Conservation (phyloP, 2,888 invertebrate genomes). For the Hedychridium roseum region DNA sequence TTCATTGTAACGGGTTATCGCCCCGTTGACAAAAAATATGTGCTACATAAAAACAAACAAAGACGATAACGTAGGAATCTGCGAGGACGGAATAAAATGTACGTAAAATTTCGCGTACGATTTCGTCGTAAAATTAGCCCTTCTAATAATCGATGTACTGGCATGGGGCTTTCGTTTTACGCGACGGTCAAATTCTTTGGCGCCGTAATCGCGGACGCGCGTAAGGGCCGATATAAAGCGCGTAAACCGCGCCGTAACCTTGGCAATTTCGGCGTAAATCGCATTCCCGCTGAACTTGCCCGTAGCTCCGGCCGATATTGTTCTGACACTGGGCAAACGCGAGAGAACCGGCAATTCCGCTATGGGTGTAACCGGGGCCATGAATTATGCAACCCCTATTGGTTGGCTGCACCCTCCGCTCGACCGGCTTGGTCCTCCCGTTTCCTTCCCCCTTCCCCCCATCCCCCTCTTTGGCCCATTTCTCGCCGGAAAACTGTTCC, state of each 20-base stretch:
- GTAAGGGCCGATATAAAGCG: constrained; percentile 26
- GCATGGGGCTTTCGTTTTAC: no score
- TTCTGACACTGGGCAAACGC: constrained; percentile 46
- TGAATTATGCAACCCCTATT: constrained; percentile 56
- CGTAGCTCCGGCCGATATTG: constrained; percentile 41
- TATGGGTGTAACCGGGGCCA: constrained; percentile 50
- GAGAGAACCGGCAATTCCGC: constrained; percentile 50
- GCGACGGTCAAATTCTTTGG: no score
- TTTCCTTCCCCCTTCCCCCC: constrained; percentile 8
- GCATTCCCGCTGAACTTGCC: constrained; percentile 38
- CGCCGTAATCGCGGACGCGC: background rate
- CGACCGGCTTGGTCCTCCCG: constrained; percentile 36
- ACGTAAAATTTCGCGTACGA: no score
- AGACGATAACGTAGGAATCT: no score
- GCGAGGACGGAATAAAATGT: no score
- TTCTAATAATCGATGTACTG: no score
- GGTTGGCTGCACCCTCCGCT: constrained; percentile 43
- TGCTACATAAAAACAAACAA: no score
- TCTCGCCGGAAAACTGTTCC: no score
- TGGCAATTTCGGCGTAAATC: constrained; percentile 44
- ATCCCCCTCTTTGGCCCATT: constrained; percentile 16
- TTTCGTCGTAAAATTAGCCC: no score
- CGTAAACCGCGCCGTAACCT: constrained; percentile 36
- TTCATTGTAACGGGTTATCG: no score
- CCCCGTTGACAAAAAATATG: no score